Evolutionary conservation across 1,140 invertebrate genomes (phyloP), one percentile per base, ranked within the genome.

Genomic region (Lepidurus couesii): DNA sequence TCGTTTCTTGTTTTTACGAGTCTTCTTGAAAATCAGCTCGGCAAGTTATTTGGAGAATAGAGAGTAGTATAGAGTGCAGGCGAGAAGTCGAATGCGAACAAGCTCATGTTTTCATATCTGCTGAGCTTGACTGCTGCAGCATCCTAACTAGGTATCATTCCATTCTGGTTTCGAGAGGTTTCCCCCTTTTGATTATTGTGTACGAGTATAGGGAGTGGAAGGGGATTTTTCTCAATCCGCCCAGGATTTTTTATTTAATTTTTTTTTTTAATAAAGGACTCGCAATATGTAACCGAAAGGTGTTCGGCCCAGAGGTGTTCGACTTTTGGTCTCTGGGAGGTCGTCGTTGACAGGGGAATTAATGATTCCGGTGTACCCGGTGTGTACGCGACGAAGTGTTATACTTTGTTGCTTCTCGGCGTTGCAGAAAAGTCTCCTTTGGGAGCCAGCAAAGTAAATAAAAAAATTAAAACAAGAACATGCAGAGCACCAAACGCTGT

Each of bases 101-200:
- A n/a, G 53, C 53, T 65, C 53, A 65, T 65, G 53, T 65, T 65
- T 65, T 65, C 53, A 21, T 65, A 65, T 65, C 53, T 65, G 53
- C 16, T 65, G 16, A 13, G 53, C 16, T 65, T 65, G 53, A n/a
- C 53, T 65, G 53, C n/a, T 65, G 13, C 53, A 65, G 53, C 16
- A 65, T 65, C 21, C 53, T 65, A 65, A 65, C 53, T 10, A 65
- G 53, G 53, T 65, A n/a, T 65, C 53, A 65, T 65, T 65, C 53
- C 21, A 4, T 34, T 34, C 34, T 34, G 34, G 34, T 34, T 34
- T 34, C 34, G 34, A 34, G 34, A 13, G n/a, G 8, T 65, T 65
- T 65, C 53, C 21, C 53, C 53, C 34, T 34, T 65, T 65, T 21
- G 53, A 16, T 65, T 65, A 21, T 65, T 1, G 16, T 65, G 34